Percentiles rank a stretch among this genome's conserved stretches.
Conservation (phyloP, 2,113 vertebrate species). For the Taurulus bubalis region DNA sequence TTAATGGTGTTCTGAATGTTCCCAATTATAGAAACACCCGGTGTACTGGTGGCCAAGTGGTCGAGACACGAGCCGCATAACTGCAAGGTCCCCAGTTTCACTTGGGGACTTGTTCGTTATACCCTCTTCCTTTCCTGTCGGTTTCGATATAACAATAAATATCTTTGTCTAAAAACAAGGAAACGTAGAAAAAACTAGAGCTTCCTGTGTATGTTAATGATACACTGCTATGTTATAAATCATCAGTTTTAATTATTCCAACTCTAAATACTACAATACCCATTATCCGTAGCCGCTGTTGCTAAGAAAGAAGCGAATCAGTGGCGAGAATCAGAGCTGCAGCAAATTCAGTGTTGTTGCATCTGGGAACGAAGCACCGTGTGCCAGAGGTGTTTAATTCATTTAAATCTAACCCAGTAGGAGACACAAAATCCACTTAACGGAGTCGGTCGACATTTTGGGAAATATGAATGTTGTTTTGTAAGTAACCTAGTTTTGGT, state of each 20-base stretch:
- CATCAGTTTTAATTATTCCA: background rate
- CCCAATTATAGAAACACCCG: background rate
- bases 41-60: no score
- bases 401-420: background rate
- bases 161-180: background rate
- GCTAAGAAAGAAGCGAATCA: slow-evolving; percentile 1
- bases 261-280: slow-evolving; percentile 1
- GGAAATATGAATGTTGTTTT: background rate
- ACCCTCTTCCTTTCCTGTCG: background rate
- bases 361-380: background rate
- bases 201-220: background rate
- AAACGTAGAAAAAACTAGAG: background rate
- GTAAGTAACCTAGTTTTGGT: background rate
- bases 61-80: background rate
- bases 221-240: background rate
- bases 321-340: background rate
- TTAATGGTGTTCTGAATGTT: background rate
- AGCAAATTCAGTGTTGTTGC: slow-evolving; percentile 1
- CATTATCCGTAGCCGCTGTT: background rate
- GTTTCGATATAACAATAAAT: background rate
- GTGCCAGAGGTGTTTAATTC: background rate
- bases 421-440: background rate
- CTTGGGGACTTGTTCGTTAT: background rate
- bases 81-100: background rate
- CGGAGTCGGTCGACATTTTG: background rate